Base-by-base conservation (phyloP, 92 coral and sea anemone species). In the Porites divaricata region DNA sequence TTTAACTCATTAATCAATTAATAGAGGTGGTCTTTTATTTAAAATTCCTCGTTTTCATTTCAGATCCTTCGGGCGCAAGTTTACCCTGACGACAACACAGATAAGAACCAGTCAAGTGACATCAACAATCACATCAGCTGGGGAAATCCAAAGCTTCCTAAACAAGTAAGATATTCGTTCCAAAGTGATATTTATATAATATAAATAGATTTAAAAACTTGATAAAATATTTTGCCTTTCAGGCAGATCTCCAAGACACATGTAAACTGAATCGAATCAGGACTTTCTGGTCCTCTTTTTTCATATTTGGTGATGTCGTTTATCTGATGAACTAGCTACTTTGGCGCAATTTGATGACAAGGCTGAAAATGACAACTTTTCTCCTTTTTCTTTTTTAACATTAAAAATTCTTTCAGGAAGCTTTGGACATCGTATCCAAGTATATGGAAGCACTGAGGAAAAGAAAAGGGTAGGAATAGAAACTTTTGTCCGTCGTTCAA, bases 71-170 rank as follows among this genome's bases (percentile, higher is more conserved):
- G 51, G 62, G 69, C 80, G 9, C 78, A 72, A 21, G 93, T 94
- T 25, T 91, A 83, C 49, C 98, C 98, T 6, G 83, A 89, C 25
- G 98, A 94, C 53, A 79, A 83, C 48, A 86, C 98, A 17, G 85
- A 82, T 75, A 62, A 85, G 21, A 76, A 89, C 85, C 89, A 83
- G 78, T 84, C 93, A 35, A 79, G 75, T 48, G 84, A 86, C 57
- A 75, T 73, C 41, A 87, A 63, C 45, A 74, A 72, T 45, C 80
- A 87, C 77, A 80, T 87, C 56, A 78, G 79, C 79, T 72, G 79
- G 78, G 85, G 79, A 16, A 86, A 86, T 14, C 61, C 49, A 19
- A 69, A 71, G 49, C 53, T 86, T 7, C 72, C 24, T 9, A 24
- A 86, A 25, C 62, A 61, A 2, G 88, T 84, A 76, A 66, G 67